Conservation (phyloP, 2,797 vertebrate species). For the Sebastiscus tertius region DNA sequence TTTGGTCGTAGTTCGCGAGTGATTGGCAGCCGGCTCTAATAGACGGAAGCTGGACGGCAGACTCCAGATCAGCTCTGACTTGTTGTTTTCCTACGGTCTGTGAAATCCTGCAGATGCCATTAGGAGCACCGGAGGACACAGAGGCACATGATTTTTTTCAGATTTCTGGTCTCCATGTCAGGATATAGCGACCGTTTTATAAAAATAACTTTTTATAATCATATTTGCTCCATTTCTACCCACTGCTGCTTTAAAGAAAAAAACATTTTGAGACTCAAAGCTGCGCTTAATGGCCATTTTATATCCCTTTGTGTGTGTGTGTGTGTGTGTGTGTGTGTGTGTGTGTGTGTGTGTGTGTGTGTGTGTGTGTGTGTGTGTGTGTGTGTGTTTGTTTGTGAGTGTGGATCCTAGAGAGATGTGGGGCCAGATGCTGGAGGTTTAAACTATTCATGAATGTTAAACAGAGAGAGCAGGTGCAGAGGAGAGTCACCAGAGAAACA, state of each 20-base stretch:
- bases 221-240: too few species aligned
- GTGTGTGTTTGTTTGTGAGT: slow-evolving; percentile 11
- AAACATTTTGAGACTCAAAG: background rate
- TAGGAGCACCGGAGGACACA: too few species aligned
- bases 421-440: slow-evolving; percentile 65
- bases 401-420: slow-evolving; percentile 20
- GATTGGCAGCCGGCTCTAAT: too few species aligned
- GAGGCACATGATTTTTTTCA: too few species aligned
- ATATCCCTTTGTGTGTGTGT: background rate
- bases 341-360: slow-evolving; percentile 9
- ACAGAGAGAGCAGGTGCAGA: slow-evolving; percentile 76
- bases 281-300: background rate
- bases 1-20: too few species aligned
- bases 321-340: background rate
- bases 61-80: too few species aligned
- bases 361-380: background rate
- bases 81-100: too few species aligned
- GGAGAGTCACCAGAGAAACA: slow-evolving; percentile 51
- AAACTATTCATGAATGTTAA: slow-evolving; percentile 79
- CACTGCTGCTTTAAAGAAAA: background rate
- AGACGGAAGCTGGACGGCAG: too few species aligned
- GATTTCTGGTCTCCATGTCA: too few species aligned
- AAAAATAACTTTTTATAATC: too few species aligned
- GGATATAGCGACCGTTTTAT: too few species aligned
- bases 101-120: too few species aligned